Conservation (phyloP, 2,888 invertebrate genomes). For the Invenusta paracnida region DNA sequence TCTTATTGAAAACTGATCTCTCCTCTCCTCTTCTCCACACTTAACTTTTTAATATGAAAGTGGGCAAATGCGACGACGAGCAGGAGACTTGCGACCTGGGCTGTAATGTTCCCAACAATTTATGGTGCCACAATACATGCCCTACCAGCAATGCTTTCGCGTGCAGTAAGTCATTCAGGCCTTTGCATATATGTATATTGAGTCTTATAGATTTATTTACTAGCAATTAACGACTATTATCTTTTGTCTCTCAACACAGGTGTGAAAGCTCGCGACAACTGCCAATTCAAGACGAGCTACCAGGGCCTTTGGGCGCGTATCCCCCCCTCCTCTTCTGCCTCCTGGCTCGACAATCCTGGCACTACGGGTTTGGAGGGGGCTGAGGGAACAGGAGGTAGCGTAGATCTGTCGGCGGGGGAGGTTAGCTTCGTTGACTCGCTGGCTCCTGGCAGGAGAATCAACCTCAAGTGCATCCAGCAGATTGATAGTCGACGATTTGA, state of each 20-base stretch:
- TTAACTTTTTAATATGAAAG: background rate
- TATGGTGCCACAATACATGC: conserved; percentile 33
- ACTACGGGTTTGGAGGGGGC: too few species aligned
- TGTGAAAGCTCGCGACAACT: conserved; percentile 13
- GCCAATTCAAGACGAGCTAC: conserved; percentile 29
- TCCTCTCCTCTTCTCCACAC: too few species aligned
- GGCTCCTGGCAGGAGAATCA: background rate
- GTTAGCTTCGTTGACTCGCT: conserved; percentile 27
- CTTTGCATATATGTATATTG: too few species aligned
- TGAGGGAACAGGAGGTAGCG: background rate
- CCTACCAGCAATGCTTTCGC: conserved; percentile 25
- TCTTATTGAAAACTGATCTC: too few species aligned
- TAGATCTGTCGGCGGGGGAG: background rate
- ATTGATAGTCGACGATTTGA: conserved; percentile 14
- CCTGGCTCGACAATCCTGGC: background rate
- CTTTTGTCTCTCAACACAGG: background rate
- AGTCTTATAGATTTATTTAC: background rate
- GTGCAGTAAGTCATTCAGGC: conserved; percentile 23
- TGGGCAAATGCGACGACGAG: conserved; percentile 36
- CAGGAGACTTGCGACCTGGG: conserved; percentile 34
- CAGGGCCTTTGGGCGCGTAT: conserved; percentile 15
- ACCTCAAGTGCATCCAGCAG: conserved; percentile 29
- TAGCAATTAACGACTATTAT: background rate
- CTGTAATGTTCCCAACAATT: conserved; percentile 23
- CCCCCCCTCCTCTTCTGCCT: background rate